A percentile compares a stretch with the other conserved stretches of the same genome.
Conservation (phyloP, 1,140 invertebrate species). For the Dendrolimus kikuchii region DNA sequence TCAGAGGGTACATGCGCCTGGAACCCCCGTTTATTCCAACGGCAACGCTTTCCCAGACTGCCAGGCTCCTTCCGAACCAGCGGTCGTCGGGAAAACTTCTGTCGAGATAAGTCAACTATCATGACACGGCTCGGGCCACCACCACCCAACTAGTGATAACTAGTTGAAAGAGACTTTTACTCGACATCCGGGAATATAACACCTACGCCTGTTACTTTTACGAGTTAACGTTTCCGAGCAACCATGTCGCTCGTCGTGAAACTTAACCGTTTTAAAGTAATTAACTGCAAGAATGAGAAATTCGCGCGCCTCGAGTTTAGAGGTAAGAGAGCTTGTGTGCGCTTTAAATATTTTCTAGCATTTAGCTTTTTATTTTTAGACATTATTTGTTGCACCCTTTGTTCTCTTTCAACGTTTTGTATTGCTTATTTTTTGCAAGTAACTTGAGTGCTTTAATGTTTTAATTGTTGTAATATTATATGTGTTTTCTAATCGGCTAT, state of each 20-base stretch:
- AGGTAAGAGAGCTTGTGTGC: slow-evolving; percentile 67
- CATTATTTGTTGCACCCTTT: neutral
- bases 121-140: too few relatives aligned
- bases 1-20: slow-evolving; percentile 10
- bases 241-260: slow-evolving; percentile 76
- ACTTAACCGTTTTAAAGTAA: slow-evolving; percentile 76
- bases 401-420: slow-evolving; percentile 1
- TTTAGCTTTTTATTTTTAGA: neutral
- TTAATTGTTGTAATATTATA: neutral
- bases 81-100: slow-evolving; percentile 11
- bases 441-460: too few relatives aligned
- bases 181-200: too few relatives aligned
- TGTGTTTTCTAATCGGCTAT: too few relatives aligned
- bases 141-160: too few relatives aligned
- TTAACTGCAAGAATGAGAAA: slow-evolving; percentile 77
- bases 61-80: slow-evolving; percentile 1
- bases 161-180: too few relatives aligned
- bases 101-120: neutral
- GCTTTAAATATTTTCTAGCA: neutral
- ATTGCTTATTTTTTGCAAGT: neutral
- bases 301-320: slow-evolving; percentile 77
- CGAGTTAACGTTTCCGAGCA: neutral
- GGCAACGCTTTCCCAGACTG: slow-evolving; percentile 2
- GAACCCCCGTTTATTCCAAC: slow-evolving; percentile 26
- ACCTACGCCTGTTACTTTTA: too few relatives aligned